A percentile compares a stretch with the other conserved stretches of the same genome.
phyloP scores from a whole-genome alignment of 2,797 vertebrate genomes.

The Dromococcyx pavoninus region DNA sequence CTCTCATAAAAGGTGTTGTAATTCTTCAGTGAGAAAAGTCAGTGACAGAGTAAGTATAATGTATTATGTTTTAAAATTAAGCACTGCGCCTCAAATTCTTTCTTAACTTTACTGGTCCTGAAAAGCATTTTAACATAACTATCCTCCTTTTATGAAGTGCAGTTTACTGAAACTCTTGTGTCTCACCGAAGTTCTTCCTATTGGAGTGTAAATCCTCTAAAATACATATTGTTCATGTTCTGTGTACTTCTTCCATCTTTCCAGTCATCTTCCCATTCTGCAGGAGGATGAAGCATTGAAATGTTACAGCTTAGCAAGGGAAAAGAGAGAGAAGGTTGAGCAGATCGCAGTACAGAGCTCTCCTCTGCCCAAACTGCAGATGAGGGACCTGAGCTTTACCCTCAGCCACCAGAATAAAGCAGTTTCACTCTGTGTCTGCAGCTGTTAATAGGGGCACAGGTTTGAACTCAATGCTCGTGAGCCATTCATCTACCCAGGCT shows the following conservation, averaged over 20 bases:
- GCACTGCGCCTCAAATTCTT: background rate
- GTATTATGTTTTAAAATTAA: background rate
- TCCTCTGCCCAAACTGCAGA: background rate
- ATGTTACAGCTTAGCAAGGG: background rate
- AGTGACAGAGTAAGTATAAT: background rate
- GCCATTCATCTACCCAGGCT: background rate
- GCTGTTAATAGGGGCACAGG: rapidly evolving
- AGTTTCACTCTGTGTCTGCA: background rate
- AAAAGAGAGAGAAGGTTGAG: background rate
- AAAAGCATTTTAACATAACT: background rate
- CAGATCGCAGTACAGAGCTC: rapidly evolving
- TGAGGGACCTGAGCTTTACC: background rate
- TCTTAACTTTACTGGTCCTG: background rate
- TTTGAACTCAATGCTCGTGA: rapidly evolving
- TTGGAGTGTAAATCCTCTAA: background rate
- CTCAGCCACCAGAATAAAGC: rapidly evolving
- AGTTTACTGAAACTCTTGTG: background rate
- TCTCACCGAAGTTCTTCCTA: background rate
- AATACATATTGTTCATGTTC: background rate
- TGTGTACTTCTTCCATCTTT: background rate
- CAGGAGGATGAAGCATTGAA: background rate
- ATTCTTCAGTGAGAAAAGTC: background rate
- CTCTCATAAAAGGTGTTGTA: background rate
- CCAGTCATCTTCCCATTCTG: rapidly evolving
- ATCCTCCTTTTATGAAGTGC: background rate